Evolutionary conservation across 2,888 invertebrate genomes (phyloP).

Genomic region (Rhingia campestris): DNA sequence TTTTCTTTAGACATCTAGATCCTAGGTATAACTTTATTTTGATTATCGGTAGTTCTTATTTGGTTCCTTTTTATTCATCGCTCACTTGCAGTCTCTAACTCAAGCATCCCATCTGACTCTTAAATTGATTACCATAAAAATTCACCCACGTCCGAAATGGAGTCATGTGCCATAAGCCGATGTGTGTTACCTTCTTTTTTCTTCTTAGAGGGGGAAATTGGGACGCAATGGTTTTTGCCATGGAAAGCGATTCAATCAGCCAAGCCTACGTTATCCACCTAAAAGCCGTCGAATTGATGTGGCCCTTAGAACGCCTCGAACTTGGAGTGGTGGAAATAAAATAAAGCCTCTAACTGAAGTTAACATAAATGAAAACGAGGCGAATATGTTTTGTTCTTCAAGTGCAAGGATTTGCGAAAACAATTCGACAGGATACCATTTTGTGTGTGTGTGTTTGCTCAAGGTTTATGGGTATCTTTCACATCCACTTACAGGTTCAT

Average conservation of each 20-base stretch:
- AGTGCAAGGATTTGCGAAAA: slow-evolving; percentile 42
- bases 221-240: slow-evolving; percentile 26
- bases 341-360: slow-evolving; percentile 63
- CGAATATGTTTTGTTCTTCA: slow-evolving; percentile 16
- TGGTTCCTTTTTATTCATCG: background rate
- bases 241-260: slow-evolving; percentile 71
- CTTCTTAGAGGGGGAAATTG: background rate
- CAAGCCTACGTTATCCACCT: background rate
- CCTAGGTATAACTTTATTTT: slow-evolving; percentile 21
- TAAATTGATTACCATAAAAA: slow-evolving; percentile 73
- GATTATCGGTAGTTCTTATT: slow-evolving; percentile 5
- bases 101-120: slow-evolving; percentile 39
- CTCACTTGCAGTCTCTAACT: slow-evolving; percentile 40
- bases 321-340: slow-evolving; percentile 54
- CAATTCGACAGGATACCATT: slow-evolving; percentile 61
- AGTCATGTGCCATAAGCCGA: slow-evolving; percentile 67
- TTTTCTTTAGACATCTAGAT: slow-evolving; percentile 12
- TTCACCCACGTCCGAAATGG: slow-evolving; percentile 73
- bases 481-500: slow-evolving; percentile 73
- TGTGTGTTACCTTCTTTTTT: slow-evolving; percentile 19
- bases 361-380: slow-evolving; percentile 41
- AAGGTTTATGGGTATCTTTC: slow-evolving; percentile 69
- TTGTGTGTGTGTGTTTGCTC: slow-evolving; percentile 29
- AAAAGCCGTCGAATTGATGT: slow-evolving; percentile 37
- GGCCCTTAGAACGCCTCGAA: background rate